Conservation (phyloP, 2,888 invertebrate species). For the Epistrophella euchroma region DNA sequence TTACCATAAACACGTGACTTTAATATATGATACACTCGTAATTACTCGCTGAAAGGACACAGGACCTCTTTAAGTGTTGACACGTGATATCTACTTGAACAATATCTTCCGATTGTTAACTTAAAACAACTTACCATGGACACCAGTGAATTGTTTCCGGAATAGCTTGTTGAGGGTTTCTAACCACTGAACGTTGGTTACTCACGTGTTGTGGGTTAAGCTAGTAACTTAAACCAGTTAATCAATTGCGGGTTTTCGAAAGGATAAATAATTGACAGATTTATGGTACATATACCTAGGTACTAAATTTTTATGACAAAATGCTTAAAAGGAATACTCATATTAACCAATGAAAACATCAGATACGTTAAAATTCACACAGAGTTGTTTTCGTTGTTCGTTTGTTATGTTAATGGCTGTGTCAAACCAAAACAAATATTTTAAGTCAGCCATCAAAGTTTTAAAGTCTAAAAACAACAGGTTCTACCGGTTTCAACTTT, state of each 20-base stretch:
- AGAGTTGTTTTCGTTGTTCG: not conserved
- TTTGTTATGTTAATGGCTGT: not conserved
- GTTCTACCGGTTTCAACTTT: conserved; percentile 69
- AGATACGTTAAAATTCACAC: too few relatives aligned
- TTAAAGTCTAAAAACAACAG: conserved; percentile 57
- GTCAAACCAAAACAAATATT: not conserved
- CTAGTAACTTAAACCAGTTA: conserved; percentile 35
- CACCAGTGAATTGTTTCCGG: conserved; percentile 48
- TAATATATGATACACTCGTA: conserved; percentile 47
- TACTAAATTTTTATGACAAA: not conserved
- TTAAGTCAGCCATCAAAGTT: conserved; percentile 43
- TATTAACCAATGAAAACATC: conserved; percentile 4
- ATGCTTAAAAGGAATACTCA: too few relatives aligned
- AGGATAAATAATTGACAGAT: not conserved
- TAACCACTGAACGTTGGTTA: conserved; percentile 52
- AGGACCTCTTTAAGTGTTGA: conserved; percentile 51
- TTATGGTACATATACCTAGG: not conserved
- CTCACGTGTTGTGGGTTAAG: conserved; percentile 62
- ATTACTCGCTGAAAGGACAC: conserved; percentile 48
- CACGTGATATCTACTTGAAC: conserved; percentile 64
- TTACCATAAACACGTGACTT: conserved; percentile 54
- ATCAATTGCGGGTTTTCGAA: conserved; percentile 40
- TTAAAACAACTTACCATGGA: conserved; percentile 25
- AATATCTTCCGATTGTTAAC: conserved; percentile 47
- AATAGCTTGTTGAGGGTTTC: conserved; percentile 16